Conservation (phyloP, 2,113 vertebrate genomes). For the Carlito syrichta region DNA sequence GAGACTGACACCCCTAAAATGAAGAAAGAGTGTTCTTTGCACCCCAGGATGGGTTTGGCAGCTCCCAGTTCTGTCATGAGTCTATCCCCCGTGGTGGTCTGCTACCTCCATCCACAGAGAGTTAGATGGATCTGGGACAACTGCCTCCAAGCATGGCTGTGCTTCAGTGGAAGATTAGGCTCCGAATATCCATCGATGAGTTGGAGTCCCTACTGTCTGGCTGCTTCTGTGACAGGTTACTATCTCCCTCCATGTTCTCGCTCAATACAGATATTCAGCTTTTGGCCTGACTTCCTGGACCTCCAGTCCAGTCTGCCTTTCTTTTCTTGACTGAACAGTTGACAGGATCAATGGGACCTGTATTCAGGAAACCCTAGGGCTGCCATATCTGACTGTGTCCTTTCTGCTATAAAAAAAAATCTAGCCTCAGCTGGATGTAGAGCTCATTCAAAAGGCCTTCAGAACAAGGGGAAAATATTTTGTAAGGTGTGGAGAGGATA, state of each 20-base stretch:
- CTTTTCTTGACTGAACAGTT: not conserved
- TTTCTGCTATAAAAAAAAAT: not conserved
- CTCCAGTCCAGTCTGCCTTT: not conserved
- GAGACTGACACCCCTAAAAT: too few species aligned
- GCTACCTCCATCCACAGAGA: not conserved
- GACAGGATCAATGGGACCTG: not conserved
- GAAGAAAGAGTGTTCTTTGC: not conserved
- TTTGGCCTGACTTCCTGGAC: too few species aligned
- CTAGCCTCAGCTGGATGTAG: not conserved
- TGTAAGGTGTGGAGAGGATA: not conserved
- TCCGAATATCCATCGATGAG: accelerated
- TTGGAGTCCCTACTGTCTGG: not conserved
- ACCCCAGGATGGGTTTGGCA: not conserved
- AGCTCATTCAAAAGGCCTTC: not conserved
- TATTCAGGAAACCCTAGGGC: not conserved
- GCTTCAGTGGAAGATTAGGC: not conserved
- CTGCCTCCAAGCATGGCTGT: not conserved
- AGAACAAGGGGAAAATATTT: not conserved
- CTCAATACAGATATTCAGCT: not conserved
- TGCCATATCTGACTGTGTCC: not conserved
- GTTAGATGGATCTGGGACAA: not conserved
- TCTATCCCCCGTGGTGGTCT: not conserved
- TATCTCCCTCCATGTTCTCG: not conserved
- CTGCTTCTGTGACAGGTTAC: not conserved
- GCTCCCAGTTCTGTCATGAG: not conserved